Percentiles rank a stretch among this genome's conserved stretches.
Evolutionary conservation across 2,888 invertebrate species (phyloP).

Genomic region (Thysanoteuthis rhombus): DNA sequence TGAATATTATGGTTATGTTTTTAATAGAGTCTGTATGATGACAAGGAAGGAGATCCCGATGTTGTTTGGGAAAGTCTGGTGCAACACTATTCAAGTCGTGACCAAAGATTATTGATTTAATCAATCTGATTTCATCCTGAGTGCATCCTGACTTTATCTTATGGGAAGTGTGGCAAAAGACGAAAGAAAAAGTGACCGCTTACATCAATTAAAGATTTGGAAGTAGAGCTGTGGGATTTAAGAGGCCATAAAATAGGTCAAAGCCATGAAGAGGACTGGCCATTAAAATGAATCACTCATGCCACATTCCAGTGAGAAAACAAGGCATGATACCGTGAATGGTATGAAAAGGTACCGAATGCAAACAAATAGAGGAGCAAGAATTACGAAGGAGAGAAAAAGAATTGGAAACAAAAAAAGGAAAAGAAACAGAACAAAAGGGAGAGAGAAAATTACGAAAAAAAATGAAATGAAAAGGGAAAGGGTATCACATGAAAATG

Average conservation of each 20-base stretch:
- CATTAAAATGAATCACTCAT: neutral
- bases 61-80: too few species aligned
- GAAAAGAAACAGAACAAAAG: neutral
- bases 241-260: neutral
- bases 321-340: neutral
- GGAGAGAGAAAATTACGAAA: neutral
- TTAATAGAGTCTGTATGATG: too few species aligned
- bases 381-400: neutral
- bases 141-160: neutral
- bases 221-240: neutral
- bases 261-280: neutral
- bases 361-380: too few species aligned
- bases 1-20: too few species aligned
- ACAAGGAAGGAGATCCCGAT: too few species aligned
- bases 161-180: neutral
- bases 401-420: neutral
- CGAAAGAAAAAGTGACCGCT: too few species aligned
- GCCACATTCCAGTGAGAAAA: neutral
- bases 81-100: too few species aligned
- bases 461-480: neutral
- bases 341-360: neutral
- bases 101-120: neutral
- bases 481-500: neutral
- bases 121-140: neutral
- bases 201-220: too few species aligned